Conservation (phyloP, 2,797 vertebrate species). For the Lateolabrax maculatus region DNA sequence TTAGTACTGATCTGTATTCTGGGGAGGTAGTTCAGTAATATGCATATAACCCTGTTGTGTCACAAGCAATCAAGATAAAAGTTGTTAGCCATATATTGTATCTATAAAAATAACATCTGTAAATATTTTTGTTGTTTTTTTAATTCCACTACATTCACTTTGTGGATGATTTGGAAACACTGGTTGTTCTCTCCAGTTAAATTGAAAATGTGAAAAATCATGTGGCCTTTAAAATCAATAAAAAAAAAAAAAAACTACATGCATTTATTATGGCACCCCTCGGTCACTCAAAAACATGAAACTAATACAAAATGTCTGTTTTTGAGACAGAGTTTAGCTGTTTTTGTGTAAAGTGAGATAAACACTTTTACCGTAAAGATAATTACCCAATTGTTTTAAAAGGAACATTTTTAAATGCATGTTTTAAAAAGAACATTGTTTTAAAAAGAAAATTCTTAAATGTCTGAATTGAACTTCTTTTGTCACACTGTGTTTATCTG, state of each 20-base stretch:
- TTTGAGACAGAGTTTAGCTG: too few relatives aligned
- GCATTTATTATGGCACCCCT: slow-evolving; percentile 16
- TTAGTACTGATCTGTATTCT: slow-evolving; percentile 7
- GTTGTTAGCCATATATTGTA: slow-evolving; percentile 32
- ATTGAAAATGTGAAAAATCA: slow-evolving; percentile 43
- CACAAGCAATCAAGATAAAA: slow-evolving; percentile 37
- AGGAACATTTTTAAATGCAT: too few relatives aligned
- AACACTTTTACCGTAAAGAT: too few relatives aligned
- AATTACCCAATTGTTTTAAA: too few relatives aligned
- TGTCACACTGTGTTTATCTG: too few relatives aligned
- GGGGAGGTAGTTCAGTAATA: slow-evolving; percentile 10
- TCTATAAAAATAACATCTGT: slow-evolving; percentile 48
- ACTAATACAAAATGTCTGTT: too few relatives aligned
- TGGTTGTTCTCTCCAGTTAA: slow-evolving; percentile 36
- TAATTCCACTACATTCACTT: slow-evolving; percentile 28
- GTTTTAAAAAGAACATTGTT: not conserved
- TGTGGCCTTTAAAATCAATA: slow-evolving; percentile 66
- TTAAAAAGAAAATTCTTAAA: too few relatives aligned
- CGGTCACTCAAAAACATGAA: not conserved
- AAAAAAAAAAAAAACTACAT: slow-evolving; percentile 38
- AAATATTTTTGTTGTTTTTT: slow-evolving; percentile 51
- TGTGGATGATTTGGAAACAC: slow-evolving; percentile 52
- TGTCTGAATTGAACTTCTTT: not conserved
- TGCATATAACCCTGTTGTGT: slow-evolving; percentile 40
- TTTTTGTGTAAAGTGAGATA: not conserved